A percentile compares a stretch with the other conserved stretches of the same genome.
Evolutionary conservation across 2,113 vertebrate species (phyloP).

Genomic region (Polypterus senegalus): DNA sequence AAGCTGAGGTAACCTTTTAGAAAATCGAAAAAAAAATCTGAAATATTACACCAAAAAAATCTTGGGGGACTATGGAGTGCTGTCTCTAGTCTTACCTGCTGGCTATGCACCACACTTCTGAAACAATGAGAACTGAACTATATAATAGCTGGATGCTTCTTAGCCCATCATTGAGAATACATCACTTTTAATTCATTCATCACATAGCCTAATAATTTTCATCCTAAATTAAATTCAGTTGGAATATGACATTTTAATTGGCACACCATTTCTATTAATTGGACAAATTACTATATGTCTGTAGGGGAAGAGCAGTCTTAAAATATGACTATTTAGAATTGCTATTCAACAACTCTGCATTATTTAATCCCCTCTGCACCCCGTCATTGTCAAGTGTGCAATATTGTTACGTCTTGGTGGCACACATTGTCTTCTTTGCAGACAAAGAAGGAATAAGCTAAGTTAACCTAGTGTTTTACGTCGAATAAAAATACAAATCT

Average conservation of each 20-base stretch:
- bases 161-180: too few relatives aligned
- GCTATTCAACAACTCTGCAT: slow-evolving; percentile 31
- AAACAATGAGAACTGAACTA: too few relatives aligned
- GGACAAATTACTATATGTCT: slow-evolving; percentile 43
- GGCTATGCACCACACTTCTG: too few relatives aligned
- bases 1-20: too few relatives aligned
- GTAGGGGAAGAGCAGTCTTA: slow-evolving; percentile 39
- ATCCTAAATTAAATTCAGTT: slow-evolving; percentile 42
- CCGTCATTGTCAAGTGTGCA: slow-evolving; percentile 14
- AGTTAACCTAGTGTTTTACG: slow-evolving; percentile 37
- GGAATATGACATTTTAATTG: slow-evolving; percentile 51
- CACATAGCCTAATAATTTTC: slow-evolving; percentile 27
- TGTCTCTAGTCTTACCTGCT: too few relatives aligned
- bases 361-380: slow-evolving; percentile 32
- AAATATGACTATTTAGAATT: slow-evolving; percentile 34
- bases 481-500: slow-evolving; percentile 25
- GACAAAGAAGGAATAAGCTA: slow-evolving; percentile 50
- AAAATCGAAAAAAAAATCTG: too few relatives aligned
- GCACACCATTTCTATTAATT: slow-evolving; percentile 47
- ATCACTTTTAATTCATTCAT: slow-evolving; percentile 16
- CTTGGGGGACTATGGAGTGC: too few relatives aligned
- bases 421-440: slow-evolving; percentile 43
- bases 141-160: too few relatives aligned
- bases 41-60: too few relatives aligned
- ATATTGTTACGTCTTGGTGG: slow-evolving; percentile 24